Conservation (phyloP, 2,888 invertebrate genomes). For the Liopterus haemorrhoidalis region DNA sequence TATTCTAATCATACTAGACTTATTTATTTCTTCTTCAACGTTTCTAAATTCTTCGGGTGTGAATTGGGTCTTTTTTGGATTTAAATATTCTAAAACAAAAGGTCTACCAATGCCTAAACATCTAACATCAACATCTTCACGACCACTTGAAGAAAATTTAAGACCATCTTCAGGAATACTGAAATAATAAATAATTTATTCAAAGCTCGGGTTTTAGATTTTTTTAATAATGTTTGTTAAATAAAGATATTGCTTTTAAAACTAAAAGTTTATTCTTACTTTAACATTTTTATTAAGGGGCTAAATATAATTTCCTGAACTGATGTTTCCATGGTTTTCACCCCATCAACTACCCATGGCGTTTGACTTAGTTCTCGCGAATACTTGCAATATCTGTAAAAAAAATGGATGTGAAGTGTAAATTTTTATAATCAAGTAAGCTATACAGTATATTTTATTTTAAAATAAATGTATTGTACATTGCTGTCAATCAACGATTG, state of each 20-base stretch:
- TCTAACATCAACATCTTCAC: constrained; percentile 96
- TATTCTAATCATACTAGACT: constrained; percentile 52
- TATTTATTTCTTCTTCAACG: constrained; percentile 58
- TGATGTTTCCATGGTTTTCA: constrained; percentile 74
- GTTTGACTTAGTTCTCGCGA: constrained; percentile 84
- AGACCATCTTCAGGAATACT: constrained; percentile 34
- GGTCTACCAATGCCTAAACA: constrained; percentile 89
- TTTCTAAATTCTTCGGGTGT: constrained; percentile 47
- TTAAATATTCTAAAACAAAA: constrained; percentile 80
- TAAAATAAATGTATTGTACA: too few species aligned
- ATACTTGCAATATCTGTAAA: constrained; percentile 71
- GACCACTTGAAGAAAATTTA: constrained; percentile 84
- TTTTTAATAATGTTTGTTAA: background rate
- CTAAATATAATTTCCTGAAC: constrained; percentile 83
- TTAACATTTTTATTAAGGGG: constrained; percentile 51
- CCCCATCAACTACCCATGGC: constrained; percentile 84
- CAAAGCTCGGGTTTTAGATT: too few species aligned
- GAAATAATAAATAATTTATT: constrained; percentile 5
- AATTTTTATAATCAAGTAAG: constrained; percentile 20
- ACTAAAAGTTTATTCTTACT: constrained; percentile 15
- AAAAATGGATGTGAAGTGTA: constrained; percentile 25
- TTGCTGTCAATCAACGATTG: too few species aligned
- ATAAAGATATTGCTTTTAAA: constrained; percentile 2
- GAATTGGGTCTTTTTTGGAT: constrained; percentile 56
- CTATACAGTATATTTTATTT: constrained; percentile 15